phyloP scores from a whole-genome alignment of 2,888 invertebrate genomes.

The Ecliptopera silaceata region DNA sequence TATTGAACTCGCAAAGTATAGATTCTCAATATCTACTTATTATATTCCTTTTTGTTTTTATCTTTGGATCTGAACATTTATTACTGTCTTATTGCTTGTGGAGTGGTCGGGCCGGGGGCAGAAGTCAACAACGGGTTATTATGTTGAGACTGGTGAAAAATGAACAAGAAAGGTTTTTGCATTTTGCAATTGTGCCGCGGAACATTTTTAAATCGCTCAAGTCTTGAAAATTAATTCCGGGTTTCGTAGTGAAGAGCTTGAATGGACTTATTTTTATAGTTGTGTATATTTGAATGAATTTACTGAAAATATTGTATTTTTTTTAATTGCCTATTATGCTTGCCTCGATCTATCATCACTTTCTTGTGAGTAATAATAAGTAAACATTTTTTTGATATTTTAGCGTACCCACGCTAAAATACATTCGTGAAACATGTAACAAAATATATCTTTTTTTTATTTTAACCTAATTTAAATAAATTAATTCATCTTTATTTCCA shows the following conservation, averaged over 20 bases:
- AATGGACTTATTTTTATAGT: constrained; percentile 2
- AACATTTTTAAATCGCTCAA: constrained; percentile 47
- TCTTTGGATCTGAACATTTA: constrained; percentile 78
- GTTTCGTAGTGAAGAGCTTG: constrained; percentile 26
- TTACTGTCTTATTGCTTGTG: constrained; percentile 81
- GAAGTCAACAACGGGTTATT: constrained; percentile 79
- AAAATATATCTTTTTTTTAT: no score
- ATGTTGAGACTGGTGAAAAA: constrained; percentile 77
- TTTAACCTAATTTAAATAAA: no score
- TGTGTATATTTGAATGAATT: no score
- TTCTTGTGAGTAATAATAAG: no score
- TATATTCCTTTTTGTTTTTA: constrained; percentile 73
- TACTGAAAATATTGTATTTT: no score
- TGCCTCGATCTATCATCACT: no score
- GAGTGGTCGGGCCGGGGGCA: constrained; percentile 71
- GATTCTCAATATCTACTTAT: constrained; percentile 77
- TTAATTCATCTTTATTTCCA: no score
- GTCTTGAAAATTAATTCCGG: constrained; percentile 44
- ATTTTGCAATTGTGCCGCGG: constrained; percentile 57
- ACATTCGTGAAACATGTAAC: no score
- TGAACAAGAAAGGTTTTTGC: constrained; percentile 71
- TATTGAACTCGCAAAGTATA: constrained; percentile 68
- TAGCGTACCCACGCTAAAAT: no score
- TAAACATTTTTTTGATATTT: no score
- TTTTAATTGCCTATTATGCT: no score